Base-by-base conservation (phyloP, 2,113 vertebrate genomes). In the Hippocampus comes region DNA sequence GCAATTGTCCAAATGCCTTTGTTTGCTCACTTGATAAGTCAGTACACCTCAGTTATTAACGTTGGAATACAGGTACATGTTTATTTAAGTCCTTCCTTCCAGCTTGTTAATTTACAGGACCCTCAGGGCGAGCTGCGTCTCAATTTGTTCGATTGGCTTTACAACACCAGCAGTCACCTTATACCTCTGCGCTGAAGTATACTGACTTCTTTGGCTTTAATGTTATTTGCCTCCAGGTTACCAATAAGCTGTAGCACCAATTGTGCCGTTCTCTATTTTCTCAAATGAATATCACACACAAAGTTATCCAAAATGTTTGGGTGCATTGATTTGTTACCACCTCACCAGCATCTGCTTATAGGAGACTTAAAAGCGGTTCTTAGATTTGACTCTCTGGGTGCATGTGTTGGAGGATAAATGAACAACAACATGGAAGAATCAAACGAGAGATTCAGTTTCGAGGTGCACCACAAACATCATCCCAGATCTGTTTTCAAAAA, bases 231-330 rank as follows among this genome's bases (percentile, higher is more conserved):
- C 81, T 87, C 63, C 69, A 74, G 66, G 51, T 78, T 75, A 88
- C 75, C 67, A 81, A 74, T 76, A 34, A 34, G 76, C 82, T 63
- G 42, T 72, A 70, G 80, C 78, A 80, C 82, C 65, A 76, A 66
- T 71, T 84, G 84, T 88, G 87, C 85, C 86, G 88, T 82, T 86
- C 88, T 90, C 77, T 88, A 84, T 82, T 89, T 87, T 85, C 84
- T 78, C 68, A 77, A 87, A 92, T 95, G 93, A 95, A 95, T 96
- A 93, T 96, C 95, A 93, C 93, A 95, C 82, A 77, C 86, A 85
- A 92, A 95, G 94, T 83, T 86, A 91, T 90, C 89, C 81, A 85
- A 91, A 93, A 92, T 90, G 89, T 92, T 92, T 87, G 92, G 92
- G 89, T 83, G 87, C 88, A 93, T 89, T 91, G 91, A 94, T 93